A percentile compares a stretch with the other conserved stretches of the same genome.
Conservation (phyloP, 2,113 vertebrate genomes). For the Emydocephalus ijimae region DNA sequence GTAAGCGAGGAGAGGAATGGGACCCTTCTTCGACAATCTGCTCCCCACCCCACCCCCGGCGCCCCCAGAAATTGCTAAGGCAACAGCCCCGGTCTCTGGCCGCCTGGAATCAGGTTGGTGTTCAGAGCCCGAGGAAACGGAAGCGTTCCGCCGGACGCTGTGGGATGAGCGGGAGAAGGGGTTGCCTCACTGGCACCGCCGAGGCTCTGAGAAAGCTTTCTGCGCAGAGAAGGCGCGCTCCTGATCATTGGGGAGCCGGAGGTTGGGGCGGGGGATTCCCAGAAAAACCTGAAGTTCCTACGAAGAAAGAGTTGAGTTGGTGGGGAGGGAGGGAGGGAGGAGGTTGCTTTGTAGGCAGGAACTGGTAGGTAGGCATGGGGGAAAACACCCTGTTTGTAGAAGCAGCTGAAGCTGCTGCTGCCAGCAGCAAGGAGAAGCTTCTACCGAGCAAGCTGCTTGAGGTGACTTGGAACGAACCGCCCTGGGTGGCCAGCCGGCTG, state of each 20-base stretch:
- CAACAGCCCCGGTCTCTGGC: background rate
- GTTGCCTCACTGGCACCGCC: conserved; percentile 61
- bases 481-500: background rate
- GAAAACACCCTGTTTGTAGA: background rate
- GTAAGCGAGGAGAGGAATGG: background rate
- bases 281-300: background rate
- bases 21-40: background rate
- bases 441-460: background rate
- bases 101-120: background rate
- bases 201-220: background rate
- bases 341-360: background rate
- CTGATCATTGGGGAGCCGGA: background rate
- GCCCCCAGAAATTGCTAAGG: conserved; percentile 38
- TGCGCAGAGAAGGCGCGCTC: background rate
- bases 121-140: background rate
- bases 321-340: background rate
- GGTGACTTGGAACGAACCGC: background rate
- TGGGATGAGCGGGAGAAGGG: background rate
- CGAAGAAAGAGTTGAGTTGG: too few relatives aligned
- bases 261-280: background rate
- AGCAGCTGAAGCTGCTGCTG: background rate
- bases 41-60: background rate
- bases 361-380: background rate
- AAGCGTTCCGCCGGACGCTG: background rate
- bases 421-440: background rate